phyloP scores from a whole-genome alignment of 1,140 invertebrate genomes.

The Archivesica marissinica region DNA sequence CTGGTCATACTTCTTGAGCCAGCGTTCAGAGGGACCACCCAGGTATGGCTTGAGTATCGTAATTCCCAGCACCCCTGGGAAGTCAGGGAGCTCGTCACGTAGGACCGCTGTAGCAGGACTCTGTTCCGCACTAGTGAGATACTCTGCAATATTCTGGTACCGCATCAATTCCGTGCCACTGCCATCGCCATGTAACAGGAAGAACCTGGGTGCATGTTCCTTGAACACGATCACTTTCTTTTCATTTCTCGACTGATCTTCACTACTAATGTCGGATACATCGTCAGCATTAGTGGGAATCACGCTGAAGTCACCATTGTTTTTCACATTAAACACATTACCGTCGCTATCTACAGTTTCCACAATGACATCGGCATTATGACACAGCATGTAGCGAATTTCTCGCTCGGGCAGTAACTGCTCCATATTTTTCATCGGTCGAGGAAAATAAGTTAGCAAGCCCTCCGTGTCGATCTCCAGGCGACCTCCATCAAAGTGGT shows the following conservation, averaged over 20 bases:
- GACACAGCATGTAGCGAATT: constrained; percentile 78
- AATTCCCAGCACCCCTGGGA: constrained; percentile 80
- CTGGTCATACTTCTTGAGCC: constrained; percentile 81
- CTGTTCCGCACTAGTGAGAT: constrained; percentile 76
- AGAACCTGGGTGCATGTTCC: constrained; percentile 82
- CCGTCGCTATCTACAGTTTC: constrained; percentile 81
- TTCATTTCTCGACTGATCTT: constrained; percentile 60
- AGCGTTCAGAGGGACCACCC: constrained; percentile 77
- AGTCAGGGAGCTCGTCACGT: constrained; percentile 80
- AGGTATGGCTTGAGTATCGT: constrained; percentile 81
- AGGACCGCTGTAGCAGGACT: constrained; percentile 82
- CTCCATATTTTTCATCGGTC: constrained; percentile 76
- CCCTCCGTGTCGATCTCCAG: constrained; percentile 78
- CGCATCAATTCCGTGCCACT: constrained; percentile 82
- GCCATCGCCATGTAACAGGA: constrained; percentile 81
- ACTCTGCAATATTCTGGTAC: constrained; percentile 81
- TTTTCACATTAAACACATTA: constrained; percentile 80
- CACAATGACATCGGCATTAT: constrained; percentile 80
- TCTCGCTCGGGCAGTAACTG: constrained; percentile 73
- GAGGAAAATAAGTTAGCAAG: constrained; percentile 76
- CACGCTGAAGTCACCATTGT: constrained; percentile 77
- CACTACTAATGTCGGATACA: constrained; percentile 72
- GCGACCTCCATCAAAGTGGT: constrained; percentile 79
- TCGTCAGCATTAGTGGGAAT: constrained; percentile 70
- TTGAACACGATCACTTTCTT: constrained; percentile 73